A percentile compares a stretch with the other conserved stretches of the same genome.
phyloP scores from a whole-genome alignment of 2,113 vertebrate species.

The Chaetodon trifascialis region DNA sequence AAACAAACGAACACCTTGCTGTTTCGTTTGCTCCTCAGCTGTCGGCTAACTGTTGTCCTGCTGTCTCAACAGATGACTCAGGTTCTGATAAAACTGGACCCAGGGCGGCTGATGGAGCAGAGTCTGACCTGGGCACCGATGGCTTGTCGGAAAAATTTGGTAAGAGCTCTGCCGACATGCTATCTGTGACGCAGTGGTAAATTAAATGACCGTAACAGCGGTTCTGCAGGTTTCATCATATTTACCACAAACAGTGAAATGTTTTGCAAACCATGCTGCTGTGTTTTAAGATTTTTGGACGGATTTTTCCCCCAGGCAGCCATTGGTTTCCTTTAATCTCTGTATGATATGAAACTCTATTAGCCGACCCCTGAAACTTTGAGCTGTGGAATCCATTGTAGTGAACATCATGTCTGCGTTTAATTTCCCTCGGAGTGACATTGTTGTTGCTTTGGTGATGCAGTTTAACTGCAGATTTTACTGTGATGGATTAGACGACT shows the following conservation, averaged over 20 bases:
- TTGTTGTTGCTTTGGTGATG: neutral
- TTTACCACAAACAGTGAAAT: neutral
- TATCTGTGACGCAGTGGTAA: neutral
- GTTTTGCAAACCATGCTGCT: neutral
- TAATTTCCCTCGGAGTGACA: neutral
- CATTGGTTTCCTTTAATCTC: neutral
- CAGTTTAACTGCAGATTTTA: neutral
- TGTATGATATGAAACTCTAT: neutral
- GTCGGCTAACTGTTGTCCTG: slow-evolving; percentile 4
- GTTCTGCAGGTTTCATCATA: neutral
- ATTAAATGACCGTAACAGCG: neutral
- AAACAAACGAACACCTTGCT: neutral
- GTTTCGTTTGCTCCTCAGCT: neutral
- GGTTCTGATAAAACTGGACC: slow-evolving; percentile 84
- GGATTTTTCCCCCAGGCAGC: neutral
- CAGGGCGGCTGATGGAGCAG: slow-evolving; percentile 67
- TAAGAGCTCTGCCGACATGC: slow-evolving; percentile 74
- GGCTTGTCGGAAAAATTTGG: slow-evolving; percentile 89
- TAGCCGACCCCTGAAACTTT: neutral
- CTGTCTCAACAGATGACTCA: slow-evolving; percentile 86
- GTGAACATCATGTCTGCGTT: neutral
- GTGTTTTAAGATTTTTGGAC: neutral
- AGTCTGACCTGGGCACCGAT: slow-evolving; percentile 84
- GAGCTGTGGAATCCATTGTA: no score
- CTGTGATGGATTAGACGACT: neutral